Evolutionary conservation across 2,797 vertebrate species (phyloP).

Genomic region (Pagetopsis macropterus): DNA sequence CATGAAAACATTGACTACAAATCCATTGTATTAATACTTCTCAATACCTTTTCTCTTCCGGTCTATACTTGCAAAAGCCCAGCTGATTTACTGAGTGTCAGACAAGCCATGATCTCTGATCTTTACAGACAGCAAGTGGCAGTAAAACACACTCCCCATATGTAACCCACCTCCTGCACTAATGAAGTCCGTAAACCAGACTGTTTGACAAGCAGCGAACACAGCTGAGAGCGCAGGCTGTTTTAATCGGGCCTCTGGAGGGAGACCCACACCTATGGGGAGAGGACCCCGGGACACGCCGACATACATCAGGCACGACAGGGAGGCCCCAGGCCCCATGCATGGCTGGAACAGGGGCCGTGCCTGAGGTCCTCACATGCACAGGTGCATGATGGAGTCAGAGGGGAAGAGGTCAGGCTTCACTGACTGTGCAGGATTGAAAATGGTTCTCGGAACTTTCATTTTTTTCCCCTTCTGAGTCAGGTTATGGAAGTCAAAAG

Average conservation of each 20-base stretch:
- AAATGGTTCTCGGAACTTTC: slow-evolving; percentile 25
- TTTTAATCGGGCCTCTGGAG: slow-evolving; percentile 82
- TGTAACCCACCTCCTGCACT: slow-evolving; percentile 76
- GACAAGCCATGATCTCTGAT: slow-evolving; percentile 78
- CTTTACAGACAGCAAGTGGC: slow-evolving; percentile 85
- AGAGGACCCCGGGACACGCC: slow-evolving; percentile 67
- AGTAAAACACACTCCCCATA: slow-evolving; percentile 84
- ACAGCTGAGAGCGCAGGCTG: slow-evolving; percentile 78
- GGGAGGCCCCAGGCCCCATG: slow-evolving; percentile 67
- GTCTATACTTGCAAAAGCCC: slow-evolving; percentile 39
- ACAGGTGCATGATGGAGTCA: slow-evolving; percentile 78
- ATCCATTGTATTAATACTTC: slow-evolving; percentile 14
- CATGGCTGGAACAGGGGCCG: slow-evolving; percentile 45
- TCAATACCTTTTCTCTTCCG: slow-evolving; percentile 12
- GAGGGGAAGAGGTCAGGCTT: slow-evolving; percentile 61
- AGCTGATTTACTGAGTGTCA: slow-evolving; percentile 79
- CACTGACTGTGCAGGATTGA: slow-evolving; percentile 46
- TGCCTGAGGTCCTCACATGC: slow-evolving; percentile 58
- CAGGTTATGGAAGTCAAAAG: slow-evolving; percentile 47
- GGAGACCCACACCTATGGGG: slow-evolving; percentile 65
- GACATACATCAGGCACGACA: slow-evolving; percentile 77
- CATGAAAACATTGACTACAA: slow-evolving; percentile 22
- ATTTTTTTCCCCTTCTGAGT: slow-evolving; percentile 34
- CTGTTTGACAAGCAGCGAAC: slow-evolving; percentile 81
- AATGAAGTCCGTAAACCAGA: slow-evolving; percentile 83